Conservation (phyloP, 2,113 vertebrate species). For the Lophura nycthemera region DNA sequence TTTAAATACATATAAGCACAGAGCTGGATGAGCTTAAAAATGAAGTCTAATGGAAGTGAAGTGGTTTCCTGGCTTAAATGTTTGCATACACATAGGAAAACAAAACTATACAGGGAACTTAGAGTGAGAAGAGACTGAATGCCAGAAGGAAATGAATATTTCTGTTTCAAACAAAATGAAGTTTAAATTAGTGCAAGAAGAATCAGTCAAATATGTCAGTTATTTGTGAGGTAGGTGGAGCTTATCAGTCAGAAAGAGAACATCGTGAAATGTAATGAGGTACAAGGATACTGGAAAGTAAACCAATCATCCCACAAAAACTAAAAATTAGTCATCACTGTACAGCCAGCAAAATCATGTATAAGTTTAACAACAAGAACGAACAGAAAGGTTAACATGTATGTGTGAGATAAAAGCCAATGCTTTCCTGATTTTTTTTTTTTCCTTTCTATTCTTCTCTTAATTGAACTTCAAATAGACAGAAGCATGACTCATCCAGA, state of each 20-base stretch:
- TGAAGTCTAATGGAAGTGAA: background rate
- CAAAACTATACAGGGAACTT: background rate
- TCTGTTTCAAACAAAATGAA: constrained; percentile 1
- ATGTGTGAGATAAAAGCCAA: background rate
- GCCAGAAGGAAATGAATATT: background rate
- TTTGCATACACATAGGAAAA: background rate
- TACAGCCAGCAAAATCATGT: background rate
- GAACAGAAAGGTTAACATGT: background rate
- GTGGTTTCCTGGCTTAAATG: background rate
- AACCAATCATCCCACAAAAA: background rate
- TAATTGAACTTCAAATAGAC: background rate
- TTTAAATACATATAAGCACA: background rate
- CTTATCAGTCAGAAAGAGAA: background rate
- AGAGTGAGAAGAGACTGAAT: background rate
- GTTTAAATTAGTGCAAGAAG: background rate
- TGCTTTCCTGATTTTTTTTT: background rate
- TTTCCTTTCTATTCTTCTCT: background rate
- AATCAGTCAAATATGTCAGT: constrained; percentile 30
- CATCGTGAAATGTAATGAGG: background rate
- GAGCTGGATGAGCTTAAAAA: background rate
- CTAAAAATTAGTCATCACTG: background rate
- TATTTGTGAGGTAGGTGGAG: constrained; percentile 14
- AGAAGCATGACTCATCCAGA: background rate
- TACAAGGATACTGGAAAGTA: constrained; percentile 32
- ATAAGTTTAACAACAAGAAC: background rate